These are phyloP conservation scores for Orius laevigatus DNA, from an alignment of 1,140 invertebrate genomes.

Conservation along the genomic window DNA sequence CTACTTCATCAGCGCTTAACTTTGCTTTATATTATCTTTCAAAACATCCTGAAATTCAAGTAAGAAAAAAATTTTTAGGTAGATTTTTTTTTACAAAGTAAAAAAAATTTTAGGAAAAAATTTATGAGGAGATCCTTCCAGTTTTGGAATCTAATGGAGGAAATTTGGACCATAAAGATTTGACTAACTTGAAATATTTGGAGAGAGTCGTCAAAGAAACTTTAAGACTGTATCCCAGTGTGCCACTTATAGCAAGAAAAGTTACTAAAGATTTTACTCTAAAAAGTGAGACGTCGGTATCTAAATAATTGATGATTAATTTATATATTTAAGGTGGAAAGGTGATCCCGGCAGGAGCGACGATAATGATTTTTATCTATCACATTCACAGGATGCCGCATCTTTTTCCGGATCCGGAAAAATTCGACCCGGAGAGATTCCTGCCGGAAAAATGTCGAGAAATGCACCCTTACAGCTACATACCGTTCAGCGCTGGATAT, in stretches of 20 bases:
- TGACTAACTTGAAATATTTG: conserved; percentile 31
- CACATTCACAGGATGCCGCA: conserved; percentile 35
- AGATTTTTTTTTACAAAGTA: conserved; percentile 24
- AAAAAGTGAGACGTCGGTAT: too few relatives aligned
- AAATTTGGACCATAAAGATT: conserved; percentile 28
- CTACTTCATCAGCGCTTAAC: conserved; percentile 24
- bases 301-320: too few relatives aligned
- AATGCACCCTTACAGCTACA: conserved; percentile 30
- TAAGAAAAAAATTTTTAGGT: conserved; percentile 15
- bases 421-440: conserved; percentile 46
- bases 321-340: background rate
- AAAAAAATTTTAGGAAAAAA: conserved; percentile 24
- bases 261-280: conserved; percentile 32
- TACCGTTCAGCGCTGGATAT: conserved; percentile 40
- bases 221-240: conserved; percentile 31
- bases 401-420: conserved; percentile 39
- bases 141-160: conserved; percentile 29
- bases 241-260: conserved; percentile 31
- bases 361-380: conserved; percentile 31
- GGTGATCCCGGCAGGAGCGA: conserved; percentile 31
- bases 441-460: conserved; percentile 31
- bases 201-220: conserved; percentile 32
- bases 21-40: conserved; percentile 35
- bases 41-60: conserved; percentile 32
- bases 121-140: conserved; percentile 33